These are phyloP conservation scores for Amphipoea oculea DNA, from an alignment of 2,888 invertebrate species.

Conservation along the genomic window DNA sequence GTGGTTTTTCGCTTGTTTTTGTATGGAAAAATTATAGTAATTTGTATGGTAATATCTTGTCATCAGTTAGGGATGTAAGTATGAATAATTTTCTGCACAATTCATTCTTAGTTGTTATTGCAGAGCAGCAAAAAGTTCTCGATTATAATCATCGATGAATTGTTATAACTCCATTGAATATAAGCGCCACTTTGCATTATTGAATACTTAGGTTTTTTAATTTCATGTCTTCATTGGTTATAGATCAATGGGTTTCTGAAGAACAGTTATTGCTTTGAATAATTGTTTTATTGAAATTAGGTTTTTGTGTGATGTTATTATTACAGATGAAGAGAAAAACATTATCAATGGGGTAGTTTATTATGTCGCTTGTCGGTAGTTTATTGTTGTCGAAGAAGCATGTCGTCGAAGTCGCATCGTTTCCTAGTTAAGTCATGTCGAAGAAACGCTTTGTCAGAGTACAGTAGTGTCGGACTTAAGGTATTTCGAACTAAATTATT, in stretches of 20 bases:
- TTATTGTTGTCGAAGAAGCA: no score
- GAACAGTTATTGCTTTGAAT: slow-evolving; percentile 23
- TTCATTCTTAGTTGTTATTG: slow-evolving; percentile 64
- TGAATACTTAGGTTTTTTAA: slow-evolving; percentile 21
- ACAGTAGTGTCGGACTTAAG: no score
- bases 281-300: slow-evolving; percentile 45
- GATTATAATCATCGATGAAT: slow-evolving; percentile 46
- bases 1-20: slow-evolving; percentile 39
- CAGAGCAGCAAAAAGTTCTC: slow-evolving; percentile 48
- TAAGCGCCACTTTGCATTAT: slow-evolving; percentile 43
- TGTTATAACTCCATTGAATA: slow-evolving; percentile 29
- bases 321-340: slow-evolving; percentile 15
- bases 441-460: no score
- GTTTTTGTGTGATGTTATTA: slow-evolving; percentile 23
- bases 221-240: slow-evolving; percentile 24
- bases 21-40: slow-evolving; percentile 26
- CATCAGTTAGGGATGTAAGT: slow-evolving; percentile 67
- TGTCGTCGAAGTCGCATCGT: no score
- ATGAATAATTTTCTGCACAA: slow-evolving; percentile 70
- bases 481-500: no score
- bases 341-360: not conserved
- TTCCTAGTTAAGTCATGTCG: no score
- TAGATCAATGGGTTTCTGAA: slow-evolving; percentile 35
- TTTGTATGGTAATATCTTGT: slow-evolving; percentile 69
- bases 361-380: not conserved